Evolutionary conservation across 2,888 invertebrate genomes (phyloP), one percentile per base, ranked within the genome.

Genomic region (Blastobasis lacticolella): DNA sequence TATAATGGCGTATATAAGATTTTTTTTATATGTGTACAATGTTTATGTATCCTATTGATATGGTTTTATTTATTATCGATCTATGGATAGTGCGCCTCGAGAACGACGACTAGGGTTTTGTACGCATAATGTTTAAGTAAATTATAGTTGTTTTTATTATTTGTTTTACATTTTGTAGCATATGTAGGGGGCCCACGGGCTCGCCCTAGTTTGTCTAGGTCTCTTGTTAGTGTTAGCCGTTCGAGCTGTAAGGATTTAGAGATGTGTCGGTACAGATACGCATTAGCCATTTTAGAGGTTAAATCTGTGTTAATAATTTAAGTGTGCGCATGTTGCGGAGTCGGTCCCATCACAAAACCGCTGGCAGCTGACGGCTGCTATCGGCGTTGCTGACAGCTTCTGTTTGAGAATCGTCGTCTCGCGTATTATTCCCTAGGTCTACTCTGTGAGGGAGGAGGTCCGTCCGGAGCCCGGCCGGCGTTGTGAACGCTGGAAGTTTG

Each of bases 51-150:
- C 73, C 71, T 75, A 81, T 77, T 73, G 76, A 81, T 81, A 80
- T 80, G 71, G n/a, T 49, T 51, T 81, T 82, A 85, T 84, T 86
- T 83, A 81, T 74, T 75, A 77, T 72, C 67, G 73, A 74, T 76
- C 61, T 73, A 75, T 78, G 68, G 74, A 75, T 75, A 73, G 67
- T 67, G 73, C 72, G 76, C 72, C 69, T 75, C 75, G 75, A 69
- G 69, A 69, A 69, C 59, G 80, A 76, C 59, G 74, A 75, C 76
- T 82, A 82, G 72, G 73, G 69, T 74, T 84, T 87, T 87, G 78
- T 85, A 86, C 80, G 86, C 85, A 81, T 87, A 83, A 84, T 82
- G 73, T 80, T 66, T 86, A 86, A 86, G 86, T 86, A 84, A 85
- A 83, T 86, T 87, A 85, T 81, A 86, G 78, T 84, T 82, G 82